phyloP scores from a whole-genome alignment of 2,113 vertebrate genomes.

The Oncorhynchus clarkii region DNA sequence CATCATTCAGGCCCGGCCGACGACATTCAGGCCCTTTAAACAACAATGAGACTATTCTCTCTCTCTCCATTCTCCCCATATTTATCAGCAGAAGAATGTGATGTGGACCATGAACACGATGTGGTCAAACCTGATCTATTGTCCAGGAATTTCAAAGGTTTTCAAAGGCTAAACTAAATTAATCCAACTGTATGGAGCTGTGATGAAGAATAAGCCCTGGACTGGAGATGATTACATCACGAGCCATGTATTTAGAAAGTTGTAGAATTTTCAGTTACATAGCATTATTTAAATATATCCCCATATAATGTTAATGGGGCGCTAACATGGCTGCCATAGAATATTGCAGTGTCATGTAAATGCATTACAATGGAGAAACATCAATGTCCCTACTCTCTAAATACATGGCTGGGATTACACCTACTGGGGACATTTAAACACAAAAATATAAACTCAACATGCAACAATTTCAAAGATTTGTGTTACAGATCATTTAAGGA shows the following conservation, averaged over 20 bases:
- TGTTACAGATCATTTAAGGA: too few relatives aligned
- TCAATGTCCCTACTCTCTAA: too few relatives aligned
- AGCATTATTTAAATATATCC: background rate
- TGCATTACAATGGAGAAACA: too few relatives aligned
- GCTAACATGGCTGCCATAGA: too few relatives aligned
- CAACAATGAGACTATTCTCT: conserved; percentile 76
- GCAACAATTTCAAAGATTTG: too few relatives aligned
- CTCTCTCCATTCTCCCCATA: conserved; percentile 63
- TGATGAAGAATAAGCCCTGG: conserved; percentile 25
- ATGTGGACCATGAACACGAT: conserved; percentile 64
- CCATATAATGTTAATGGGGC: too few relatives aligned
- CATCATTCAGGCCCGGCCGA: conserved; percentile 67
- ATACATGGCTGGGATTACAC: too few relatives aligned
- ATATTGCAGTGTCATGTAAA: too few relatives aligned
- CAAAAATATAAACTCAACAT: too few relatives aligned
- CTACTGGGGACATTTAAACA: too few relatives aligned
- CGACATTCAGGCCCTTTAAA: conserved; percentile 67
- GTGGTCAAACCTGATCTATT: conserved; percentile 68
- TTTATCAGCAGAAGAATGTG: conserved; percentile 66
- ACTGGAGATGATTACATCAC: background rate
- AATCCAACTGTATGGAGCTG: conserved; percentile 42
- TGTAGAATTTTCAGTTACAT: too few relatives aligned
- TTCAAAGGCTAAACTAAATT: conserved; percentile 49
- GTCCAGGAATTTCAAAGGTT: conserved; percentile 42
- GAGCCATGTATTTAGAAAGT: conserved; percentile 2